Base-by-base conservation (phyloP, 2,797 vertebrate genomes). In the Ibycter americanus region DNA sequence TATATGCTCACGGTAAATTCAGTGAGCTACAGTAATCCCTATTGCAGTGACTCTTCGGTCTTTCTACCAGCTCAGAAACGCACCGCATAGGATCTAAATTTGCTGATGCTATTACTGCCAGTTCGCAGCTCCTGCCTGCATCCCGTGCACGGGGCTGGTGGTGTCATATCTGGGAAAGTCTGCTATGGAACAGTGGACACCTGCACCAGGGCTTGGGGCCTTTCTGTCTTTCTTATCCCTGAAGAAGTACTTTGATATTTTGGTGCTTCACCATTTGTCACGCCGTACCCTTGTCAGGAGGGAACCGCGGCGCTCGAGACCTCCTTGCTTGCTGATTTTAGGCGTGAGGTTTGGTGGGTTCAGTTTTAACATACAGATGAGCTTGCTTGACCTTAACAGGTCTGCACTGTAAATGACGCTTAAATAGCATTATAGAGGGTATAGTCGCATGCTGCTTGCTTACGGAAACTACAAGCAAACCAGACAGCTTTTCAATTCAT, bases 401-500 rank as follows among this genome's bases (percentile, higher is more conserved):
- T 81, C 82, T 91, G 78, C 67, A 91, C 97, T 83, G 93, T 87
- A 94, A 97, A 92, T 83, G 92, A 65, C 6, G 9, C 54, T 87
- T 90, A 87, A 95, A 96, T 74, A 91, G 52, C 59, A 74, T 95
- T 88, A 83, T 86, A 26, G 78, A 91, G 82, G 82, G 87, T 95
- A 86, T 63, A 71, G 89, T 77, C 26, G 17, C 8, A 94, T 0
- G 0, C 68, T 67, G 40, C 77, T 95, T 66, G 7, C 68, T 93
- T 88, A 9, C 4, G 3, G 88, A 95, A 96, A 89, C 87, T 87
- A 80, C 72, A 83, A 85, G 97, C 92, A 95, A 98, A 97, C 79
- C 59, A 97, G 97, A 98, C 95, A 97, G 89, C 83, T 96, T 97
- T 97, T 96, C 97, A 96, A 93, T 97, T 95, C 51, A 1, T 66